Evolutionary conservation across 2,888 invertebrate genomes (phyloP), one percentile per base, ranked within the genome.

Genomic region (Hesperia comma): DNA sequence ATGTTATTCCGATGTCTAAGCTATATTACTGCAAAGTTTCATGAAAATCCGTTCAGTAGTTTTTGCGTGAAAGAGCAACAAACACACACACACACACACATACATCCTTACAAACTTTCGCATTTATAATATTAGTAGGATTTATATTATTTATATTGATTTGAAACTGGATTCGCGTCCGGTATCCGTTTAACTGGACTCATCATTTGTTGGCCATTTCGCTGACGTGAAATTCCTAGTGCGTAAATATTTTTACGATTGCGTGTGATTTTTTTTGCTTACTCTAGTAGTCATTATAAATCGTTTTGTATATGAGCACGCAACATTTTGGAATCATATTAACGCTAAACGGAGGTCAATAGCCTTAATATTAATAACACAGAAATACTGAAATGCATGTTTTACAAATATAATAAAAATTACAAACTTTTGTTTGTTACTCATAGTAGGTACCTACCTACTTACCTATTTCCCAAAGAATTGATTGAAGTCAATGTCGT

Each of bases 91-190:
- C n/a, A n/a, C n/a, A n/a, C n/a, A n/a, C n/a, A n/a, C n/a, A n/a
- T n/a, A n/a, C n/a, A n/a, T n/a, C n/a, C n/a, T n/a, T n/a, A n/a
- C n/a, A n/a, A n/a, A n/a, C n/a, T n/a, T n/a, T n/a, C n/a, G n/a
- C n/a, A n/a, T n/a, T n/a, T n/a, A n/a, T n/a, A n/a, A n/a, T n/a
- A n/a, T n/a, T n/a, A n/a, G n/a, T n/a, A n/a, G n/a, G n/a, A n/a
- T n/a, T 26, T 26, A 26, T 26, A 4, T 4, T 4, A 26, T 26
- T 26, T 4, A 26, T 26, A 26, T 26, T 2, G 5, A 26, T 26
- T 51, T 37, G 41, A 49, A 21, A 61, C 26, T 63, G 54, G 68
- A 67, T 70, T 70, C 70, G 66, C 66, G 58, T 37, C 15, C 32
- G 62, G 33, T 15, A 56, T 66, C 55, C 55, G 55, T 33, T 64